A percentile compares a stretch with the other conserved stretches of the same genome.
Conservation (phyloP, 2,113 vertebrate genomes). For the Oncorhynchus keta region DNA sequence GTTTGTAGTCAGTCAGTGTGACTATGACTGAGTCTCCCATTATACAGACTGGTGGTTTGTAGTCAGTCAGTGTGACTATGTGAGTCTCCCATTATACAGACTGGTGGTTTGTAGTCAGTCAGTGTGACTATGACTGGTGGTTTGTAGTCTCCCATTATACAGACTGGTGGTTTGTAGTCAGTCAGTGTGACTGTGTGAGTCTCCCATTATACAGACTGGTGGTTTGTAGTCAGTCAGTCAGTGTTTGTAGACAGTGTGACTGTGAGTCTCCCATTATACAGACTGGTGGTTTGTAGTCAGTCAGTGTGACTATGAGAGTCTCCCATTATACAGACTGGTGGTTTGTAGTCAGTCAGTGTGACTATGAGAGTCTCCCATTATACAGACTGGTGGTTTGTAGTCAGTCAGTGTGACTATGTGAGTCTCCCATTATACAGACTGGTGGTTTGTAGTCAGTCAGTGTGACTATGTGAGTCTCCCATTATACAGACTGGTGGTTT, state of each 20-base stretch:
- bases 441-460: conserved; percentile 20
- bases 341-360: conserved; percentile 24
- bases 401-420: neutral
- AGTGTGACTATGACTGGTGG: conserved; percentile 13
- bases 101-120: conserved; percentile 19
- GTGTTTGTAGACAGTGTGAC: too few relatives aligned
- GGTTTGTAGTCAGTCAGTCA: conserved; percentile 22
- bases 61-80: conserved; percentile 21
- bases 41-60: conserved; percentile 1
- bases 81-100: conserved; percentile 23
- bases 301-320: conserved; percentile 31
- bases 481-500: neutral
- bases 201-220: conserved; percentile 7
- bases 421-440: conserved; percentile 24
- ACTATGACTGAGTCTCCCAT: conserved; percentile 32
- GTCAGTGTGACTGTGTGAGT: conserved; percentile 10
- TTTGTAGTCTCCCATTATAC: conserved; percentile 31
- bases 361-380: conserved; percentile 30
- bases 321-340: conserved; percentile 2
- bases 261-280: conserved; percentile 26
- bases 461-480: conserved; percentile 31
- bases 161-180: neutral
- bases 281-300: conserved; percentile 10
- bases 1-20: conserved; percentile 18
- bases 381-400: neutral